These are phyloP conservation scores for Chamaetylas fuelleborni DNA, from an alignment of 2,113 vertebrate species.

Conservation along the genomic window DNA sequence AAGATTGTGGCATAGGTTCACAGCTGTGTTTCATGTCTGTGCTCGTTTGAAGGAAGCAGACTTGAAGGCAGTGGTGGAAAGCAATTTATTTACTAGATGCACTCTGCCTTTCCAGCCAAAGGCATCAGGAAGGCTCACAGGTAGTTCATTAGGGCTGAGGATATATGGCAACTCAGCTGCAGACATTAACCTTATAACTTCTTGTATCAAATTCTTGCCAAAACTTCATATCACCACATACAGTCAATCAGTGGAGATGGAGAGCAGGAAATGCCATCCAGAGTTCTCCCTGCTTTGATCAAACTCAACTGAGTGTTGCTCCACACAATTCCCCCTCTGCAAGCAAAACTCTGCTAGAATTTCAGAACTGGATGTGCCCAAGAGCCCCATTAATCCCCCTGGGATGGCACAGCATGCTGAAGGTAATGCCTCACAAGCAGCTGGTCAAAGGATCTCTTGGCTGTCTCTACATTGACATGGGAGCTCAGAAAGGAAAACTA, in stretches of 20 bases:
- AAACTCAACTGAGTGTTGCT: neutral
- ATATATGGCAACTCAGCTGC: neutral
- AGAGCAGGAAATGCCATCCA: neutral
- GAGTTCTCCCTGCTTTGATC: neutral
- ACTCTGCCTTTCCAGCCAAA: neutral
- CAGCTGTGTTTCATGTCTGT: neutral
- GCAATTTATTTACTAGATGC: neutral
- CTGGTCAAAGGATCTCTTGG: neutral
- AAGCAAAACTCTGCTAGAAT: constrained; percentile 21
- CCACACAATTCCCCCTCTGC: neutral
- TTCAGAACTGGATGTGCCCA: neutral
- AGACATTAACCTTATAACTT: neutral
- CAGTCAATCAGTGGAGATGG: neutral
- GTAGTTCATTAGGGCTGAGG: neutral
- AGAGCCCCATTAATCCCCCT: neutral
- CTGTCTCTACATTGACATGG: neutral
- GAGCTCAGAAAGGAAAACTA: neutral
- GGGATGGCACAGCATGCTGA: neutral
- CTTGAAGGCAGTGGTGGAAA: neutral
- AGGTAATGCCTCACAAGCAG: neutral
- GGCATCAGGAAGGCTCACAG: neutral
- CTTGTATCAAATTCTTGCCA: neutral
- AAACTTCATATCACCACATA: neutral
- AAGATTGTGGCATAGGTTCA: neutral
- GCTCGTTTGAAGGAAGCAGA: neutral